phyloP scores from a whole-genome alignment of 2,888 invertebrate species.

The Nasonia oneida region DNA sequence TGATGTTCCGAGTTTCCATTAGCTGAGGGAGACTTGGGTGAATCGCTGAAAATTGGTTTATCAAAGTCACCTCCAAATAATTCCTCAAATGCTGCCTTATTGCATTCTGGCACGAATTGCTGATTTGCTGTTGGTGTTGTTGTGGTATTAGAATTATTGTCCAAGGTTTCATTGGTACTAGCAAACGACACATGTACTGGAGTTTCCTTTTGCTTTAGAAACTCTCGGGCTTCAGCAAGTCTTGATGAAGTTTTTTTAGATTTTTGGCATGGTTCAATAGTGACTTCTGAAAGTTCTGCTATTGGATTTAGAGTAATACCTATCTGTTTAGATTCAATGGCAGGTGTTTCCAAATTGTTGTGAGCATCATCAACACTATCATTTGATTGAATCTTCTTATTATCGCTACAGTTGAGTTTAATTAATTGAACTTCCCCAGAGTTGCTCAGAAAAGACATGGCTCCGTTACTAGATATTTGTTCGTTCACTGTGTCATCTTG shows the following conservation, averaged over 20 bases:
- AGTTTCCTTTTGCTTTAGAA: conserved; percentile 46
- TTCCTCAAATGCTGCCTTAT: conserved; percentile 6
- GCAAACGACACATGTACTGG: background rate
- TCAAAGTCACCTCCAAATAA: conserved; percentile 16
- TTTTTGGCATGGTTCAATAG: conserved; percentile 54
- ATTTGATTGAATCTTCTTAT: conserved; percentile 18
- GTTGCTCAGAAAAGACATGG: conserved; percentile 50
- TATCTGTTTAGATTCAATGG: background rate
- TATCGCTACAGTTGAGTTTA: conserved; percentile 49
- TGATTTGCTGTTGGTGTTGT: background rate
- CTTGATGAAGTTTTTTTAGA: conserved; percentile 35
- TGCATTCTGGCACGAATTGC: background rate
- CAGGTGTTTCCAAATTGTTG: background rate
- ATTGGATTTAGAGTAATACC: conserved; percentile 31
- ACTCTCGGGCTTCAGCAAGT: conserved; percentile 43
- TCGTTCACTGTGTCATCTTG: conserved; percentile 15
- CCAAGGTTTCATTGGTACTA: conserved; percentile 1
- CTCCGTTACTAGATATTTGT: conserved; percentile 40
- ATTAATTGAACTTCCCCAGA: conserved; percentile 57
- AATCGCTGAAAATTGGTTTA: background rate
- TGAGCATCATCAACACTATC: background rate
- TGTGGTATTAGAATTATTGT: background rate
- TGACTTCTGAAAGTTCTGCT: conserved; percentile 52
- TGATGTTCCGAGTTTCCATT: conserved; percentile 32
- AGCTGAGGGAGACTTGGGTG: conserved; percentile 31